Percentiles rank a stretch among this genome's conserved stretches.
These are phyloP conservation scores for Hiodon tergisus DNA, from an alignment of 2,113 vertebrate species.

Conservation along the genomic window DNA sequence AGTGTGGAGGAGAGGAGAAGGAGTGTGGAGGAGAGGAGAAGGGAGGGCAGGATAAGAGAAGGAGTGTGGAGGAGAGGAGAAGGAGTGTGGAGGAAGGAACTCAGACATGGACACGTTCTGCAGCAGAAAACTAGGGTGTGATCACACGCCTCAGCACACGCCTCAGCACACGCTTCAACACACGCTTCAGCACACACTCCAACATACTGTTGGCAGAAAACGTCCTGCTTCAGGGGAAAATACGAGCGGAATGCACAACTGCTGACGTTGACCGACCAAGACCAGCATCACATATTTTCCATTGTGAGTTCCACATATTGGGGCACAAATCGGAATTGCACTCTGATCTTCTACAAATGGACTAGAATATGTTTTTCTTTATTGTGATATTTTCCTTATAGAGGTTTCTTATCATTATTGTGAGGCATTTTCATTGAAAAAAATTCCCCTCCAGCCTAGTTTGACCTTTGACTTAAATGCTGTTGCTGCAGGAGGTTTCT, in stretches of 20 bases:
- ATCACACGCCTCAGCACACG: background rate
- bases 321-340: no score
- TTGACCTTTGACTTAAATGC: constrained; percentile 10
- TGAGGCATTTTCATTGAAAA: background rate
- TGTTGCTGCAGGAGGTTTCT: constrained; percentile 3
- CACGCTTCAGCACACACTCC: background rate
- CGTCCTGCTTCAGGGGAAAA: no score
- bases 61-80: constrained; percentile 1
- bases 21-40: constrained; percentile 28
- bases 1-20: constrained; percentile 43
- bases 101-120: background rate
- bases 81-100: background rate
- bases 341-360: no score
- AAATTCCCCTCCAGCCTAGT: background rate
- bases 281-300: no score
- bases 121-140: no score
- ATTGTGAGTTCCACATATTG: no score
- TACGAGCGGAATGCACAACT: no score
- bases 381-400: no score
- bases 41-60: constrained; percentile 22
- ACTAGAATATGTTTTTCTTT: no score
- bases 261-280: no score
- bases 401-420: background rate
- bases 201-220: no score
- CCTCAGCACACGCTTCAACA: background rate